phyloP scores from a whole-genome alignment of 2,888 invertebrate genomes.

The Tribolium freemani region DNA sequence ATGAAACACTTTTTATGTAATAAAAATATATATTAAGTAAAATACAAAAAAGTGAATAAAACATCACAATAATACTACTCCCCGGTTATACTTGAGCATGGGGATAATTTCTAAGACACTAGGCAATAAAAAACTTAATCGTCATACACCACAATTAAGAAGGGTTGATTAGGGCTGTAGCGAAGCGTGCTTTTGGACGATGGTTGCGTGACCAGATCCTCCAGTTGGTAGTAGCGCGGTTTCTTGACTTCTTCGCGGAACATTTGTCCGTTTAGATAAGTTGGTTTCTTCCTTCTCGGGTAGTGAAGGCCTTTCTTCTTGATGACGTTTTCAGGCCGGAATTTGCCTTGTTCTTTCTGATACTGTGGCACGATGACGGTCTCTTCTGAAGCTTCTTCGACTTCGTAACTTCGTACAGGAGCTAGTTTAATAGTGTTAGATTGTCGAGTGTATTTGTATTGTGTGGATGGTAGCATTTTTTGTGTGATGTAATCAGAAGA shows the following conservation, averaged over 20 bases:
- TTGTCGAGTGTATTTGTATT: constrained; percentile 28
- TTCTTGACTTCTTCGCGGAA: constrained; percentile 4
- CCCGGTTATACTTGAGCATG: background rate
- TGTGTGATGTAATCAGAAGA: constrained; percentile 7
- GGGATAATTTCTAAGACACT: background rate
- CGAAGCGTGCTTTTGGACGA: constrained; percentile 4
- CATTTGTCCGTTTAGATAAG: constrained; percentile 19
- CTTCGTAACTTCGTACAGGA: constrained; percentile 23
- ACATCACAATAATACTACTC: constrained; percentile 1
- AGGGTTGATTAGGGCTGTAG: background rate
- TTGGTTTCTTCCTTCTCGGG: constrained; percentile 11
- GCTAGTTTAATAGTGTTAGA: constrained; percentile 23
- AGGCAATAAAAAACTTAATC: constrained; percentile 8
- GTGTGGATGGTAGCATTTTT: constrained; percentile 26
- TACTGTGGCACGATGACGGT: background rate
- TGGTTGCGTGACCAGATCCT: constrained; percentile 1
- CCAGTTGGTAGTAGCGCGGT: background rate
- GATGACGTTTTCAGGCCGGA: constrained; percentile 1
- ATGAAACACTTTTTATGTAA: background rate
- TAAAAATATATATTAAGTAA: constrained; percentile 2
- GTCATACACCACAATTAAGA: constrained; percentile 25
- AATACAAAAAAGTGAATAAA: background rate
- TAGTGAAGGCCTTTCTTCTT: constrained; percentile 24
- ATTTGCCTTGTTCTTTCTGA: constrained; percentile 6
- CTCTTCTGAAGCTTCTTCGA: constrained; percentile 6